phyloP scores from a whole-genome alignment of 2,888 invertebrate genomes.

The Chrysomela aeneicollis region DNA sequence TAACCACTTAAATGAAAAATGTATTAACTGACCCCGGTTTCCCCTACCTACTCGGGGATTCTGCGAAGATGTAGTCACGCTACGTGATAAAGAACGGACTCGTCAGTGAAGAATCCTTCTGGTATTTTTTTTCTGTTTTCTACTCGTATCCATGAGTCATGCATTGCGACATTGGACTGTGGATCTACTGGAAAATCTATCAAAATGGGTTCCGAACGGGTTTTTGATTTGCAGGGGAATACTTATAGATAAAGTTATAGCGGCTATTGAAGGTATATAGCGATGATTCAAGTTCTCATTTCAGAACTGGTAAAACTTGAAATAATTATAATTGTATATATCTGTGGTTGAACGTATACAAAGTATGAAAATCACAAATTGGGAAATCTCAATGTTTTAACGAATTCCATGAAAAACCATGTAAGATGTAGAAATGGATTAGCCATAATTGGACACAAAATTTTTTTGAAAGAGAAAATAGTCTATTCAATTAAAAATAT shows the following conservation, averaged over 20 bases:
- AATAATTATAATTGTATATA: too few relatives aligned
- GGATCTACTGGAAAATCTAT: not conserved
- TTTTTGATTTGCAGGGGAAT: not conserved
- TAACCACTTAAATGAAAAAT: too few relatives aligned
- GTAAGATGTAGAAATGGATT: too few relatives aligned
- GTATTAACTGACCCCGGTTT: too few relatives aligned
- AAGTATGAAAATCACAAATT: too few relatives aligned
- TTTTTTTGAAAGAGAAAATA: too few relatives aligned
- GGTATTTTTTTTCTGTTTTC: not conserved
- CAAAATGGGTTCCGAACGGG: not conserved
- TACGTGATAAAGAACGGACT: not conserved
- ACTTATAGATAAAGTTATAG: not conserved
- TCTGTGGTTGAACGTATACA: too few relatives aligned
- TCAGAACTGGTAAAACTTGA: not conserved
- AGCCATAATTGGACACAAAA: too few relatives aligned
- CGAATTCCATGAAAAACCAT: too few relatives aligned
- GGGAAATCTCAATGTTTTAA: too few relatives aligned
- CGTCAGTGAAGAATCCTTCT: not conserved
- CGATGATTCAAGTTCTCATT: conserved; percentile 7
- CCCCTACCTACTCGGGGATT: not conserved
- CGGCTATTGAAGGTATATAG: not conserved
- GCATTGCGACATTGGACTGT: not conserved
- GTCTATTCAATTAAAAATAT: too few relatives aligned
- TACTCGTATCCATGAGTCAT: not conserved
- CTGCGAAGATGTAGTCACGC: not conserved